Base-by-base conservation (phyloP, 2,888 invertebrate genomes). In the Caenorhabditis auriculariae region DNA sequence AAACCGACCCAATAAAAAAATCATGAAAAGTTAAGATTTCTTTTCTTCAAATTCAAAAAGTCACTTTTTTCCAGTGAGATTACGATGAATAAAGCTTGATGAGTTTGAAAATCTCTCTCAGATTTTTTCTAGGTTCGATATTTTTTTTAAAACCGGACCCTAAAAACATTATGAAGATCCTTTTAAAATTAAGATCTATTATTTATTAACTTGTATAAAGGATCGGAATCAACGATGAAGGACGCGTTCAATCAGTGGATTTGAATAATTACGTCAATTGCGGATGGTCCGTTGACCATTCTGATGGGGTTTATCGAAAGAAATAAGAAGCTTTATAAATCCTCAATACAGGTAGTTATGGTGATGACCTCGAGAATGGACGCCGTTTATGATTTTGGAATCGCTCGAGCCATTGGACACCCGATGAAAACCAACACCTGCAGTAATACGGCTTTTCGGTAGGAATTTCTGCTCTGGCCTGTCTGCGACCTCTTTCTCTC, bases 371-470 rank as follows among this genome's bases (percentile, higher is more conserved):
- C 53, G 17, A 43, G 51, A 7, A 53, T 59, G 23, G 60, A 59
- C 37, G 53, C 52, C 24, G 54, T 53, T 0, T 94, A 92, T 82
- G 87, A 87, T 45, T 70, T 93, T 60, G 89, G 90, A 0, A 87
- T 88, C 66, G 85, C 88, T 0, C 86, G 87, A 61, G 90, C 90
- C 0, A 87, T 87, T 78, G 84, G 88, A n/a, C 52, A 62, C 23
- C 51, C 79, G 1, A 92, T 93, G 78, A 89, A 87, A 83, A 94
- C 94, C 0, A 92, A 94, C 85, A 83, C 91, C 42, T 88, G 91
- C 0, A 91, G 92, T 0, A 92, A 91, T 81, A 93, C 93, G 0
- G 93, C 93, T 0, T 67, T 72, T 39, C 38, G 67, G 66, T 66
- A 37, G 15, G 9, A 12, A 3, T 3, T 32, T 32, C 26, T 17